Percentiles rank a stretch among this genome's conserved stretches.
Conservation (phyloP, 2,888 invertebrate genomes). For the Drosophila mercatorum region DNA sequence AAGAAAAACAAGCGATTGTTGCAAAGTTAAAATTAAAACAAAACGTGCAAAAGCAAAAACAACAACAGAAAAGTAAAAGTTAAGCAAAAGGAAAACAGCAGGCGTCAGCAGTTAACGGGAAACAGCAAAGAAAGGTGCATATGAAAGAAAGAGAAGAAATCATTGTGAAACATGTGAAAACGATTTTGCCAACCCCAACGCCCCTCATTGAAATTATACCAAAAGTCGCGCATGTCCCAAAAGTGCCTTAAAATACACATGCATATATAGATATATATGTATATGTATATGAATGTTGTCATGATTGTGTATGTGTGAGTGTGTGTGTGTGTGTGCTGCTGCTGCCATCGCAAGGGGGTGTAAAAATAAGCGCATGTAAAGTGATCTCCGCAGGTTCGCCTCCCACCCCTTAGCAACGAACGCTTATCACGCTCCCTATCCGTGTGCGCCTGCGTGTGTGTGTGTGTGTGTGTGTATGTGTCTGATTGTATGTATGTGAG, state of each 20-base stretch:
- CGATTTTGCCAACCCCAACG: constrained; percentile 14
- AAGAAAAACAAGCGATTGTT: constrained; percentile 36
- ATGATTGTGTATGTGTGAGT: constrained; percentile 9
- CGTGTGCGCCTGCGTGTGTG: constrained; percentile 35
- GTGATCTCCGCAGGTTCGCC: constrained; percentile 63
- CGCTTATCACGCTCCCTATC: constrained; percentile 65
- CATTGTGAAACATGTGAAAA: constrained; percentile 45
- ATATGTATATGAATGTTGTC: constrained; percentile 12
- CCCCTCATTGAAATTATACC: constrained; percentile 43
- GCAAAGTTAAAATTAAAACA: constrained; percentile 57
- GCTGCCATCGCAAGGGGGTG: constrained; percentile 61
- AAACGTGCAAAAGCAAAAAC: constrained; percentile 48
- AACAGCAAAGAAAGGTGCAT: constrained; percentile 58
- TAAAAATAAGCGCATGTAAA: constrained; percentile 74
- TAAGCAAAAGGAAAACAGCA: constrained; percentile 44
- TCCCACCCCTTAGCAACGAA: constrained; percentile 62
- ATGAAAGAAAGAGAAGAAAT: constrained; percentile 16
- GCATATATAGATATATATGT: neutral
- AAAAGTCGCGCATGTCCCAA: constrained; percentile 39
- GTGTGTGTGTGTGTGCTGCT: constrained; percentile 16
- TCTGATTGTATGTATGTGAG: constrained; percentile 6
- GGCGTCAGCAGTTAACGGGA: constrained; percentile 35
- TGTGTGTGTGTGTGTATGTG: constrained; percentile 6
- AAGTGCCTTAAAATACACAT: constrained; percentile 30
- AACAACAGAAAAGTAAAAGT: constrained; percentile 32